Base-by-base conservation (phyloP, 37 sponge, comb jelly and placozoan species). In the Geodia barretti region DNA sequence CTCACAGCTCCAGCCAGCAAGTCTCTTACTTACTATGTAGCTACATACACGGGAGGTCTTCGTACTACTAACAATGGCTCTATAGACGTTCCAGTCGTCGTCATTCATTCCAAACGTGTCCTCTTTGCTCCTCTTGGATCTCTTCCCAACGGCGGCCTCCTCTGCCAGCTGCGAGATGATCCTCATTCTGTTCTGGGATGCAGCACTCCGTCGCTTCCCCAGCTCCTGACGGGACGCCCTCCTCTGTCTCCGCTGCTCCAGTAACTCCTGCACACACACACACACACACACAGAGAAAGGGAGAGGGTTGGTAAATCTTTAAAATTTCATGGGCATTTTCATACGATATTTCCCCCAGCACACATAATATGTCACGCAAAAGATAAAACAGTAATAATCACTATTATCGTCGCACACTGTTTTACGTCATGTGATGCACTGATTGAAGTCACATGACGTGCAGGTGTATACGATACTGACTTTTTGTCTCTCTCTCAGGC, bases 91-190 rank as follows among this genome's bases (percentile, higher is more conserved):
- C 96, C 96, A 96, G 71, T 96, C 96, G 31, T 96, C 96, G 72
- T 96, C 96, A 34, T 96, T 73, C 88, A 86, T 78, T 0, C 96
- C 96, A 77, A 96, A 96, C 0, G 96, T 96, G 86, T 96, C 96
- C 77, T 93, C 88, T 35, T 84, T 80, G 33, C n/a, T 65, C 60
- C 85, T 68, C 60, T 82, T 85, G 19, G 77, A 72, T 31, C 78
- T 82, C 83, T 89, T 93, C 25, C 62, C 82, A 34, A 60, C 62
- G 0, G 80, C 7, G 39, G 63, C 28, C 20, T 81, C 88, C 65
- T 93, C 88, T 28, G 83, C 94, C 60, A 96, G 80, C 64, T 87
- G 84, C 17, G 91, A 84, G 60, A 97, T 95, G 80, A 97, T 92
- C 32, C 85, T 78, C 96, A 95, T 97, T n/a, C 96, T 83, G 70